These are phyloP conservation scores for Clistopyga incitator DNA, from an alignment of 2,888 invertebrate species.

Conservation along the genomic window DNA sequence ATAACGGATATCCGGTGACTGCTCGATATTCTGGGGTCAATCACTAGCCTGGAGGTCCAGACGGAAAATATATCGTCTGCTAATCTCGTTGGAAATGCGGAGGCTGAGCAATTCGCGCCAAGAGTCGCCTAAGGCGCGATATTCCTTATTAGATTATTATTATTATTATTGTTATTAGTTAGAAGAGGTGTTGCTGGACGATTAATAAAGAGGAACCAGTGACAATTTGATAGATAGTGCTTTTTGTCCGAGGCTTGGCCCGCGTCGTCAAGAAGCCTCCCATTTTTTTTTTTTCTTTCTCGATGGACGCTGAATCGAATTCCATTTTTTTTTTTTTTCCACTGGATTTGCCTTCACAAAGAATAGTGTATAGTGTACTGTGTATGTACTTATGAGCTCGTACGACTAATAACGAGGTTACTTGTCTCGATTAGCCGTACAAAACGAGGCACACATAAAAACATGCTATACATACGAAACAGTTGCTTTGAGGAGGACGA, in stretches of 20 bases:
- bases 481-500: slow-evolving; percentile 42
- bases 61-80: slow-evolving; percentile 18
- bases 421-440: slow-evolving; percentile 69
- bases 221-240: slow-evolving; percentile 82
- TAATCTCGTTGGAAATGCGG: slow-evolving; percentile 6
- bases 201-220: slow-evolving; percentile 72
- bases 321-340: slow-evolving; percentile 53
- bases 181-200: slow-evolving; percentile 71
- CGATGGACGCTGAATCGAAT: slow-evolving; percentile 66
- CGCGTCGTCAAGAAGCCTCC: slow-evolving; percentile 62
- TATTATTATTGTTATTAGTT: too few relatives aligned
- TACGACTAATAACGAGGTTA: slow-evolving; percentile 69
- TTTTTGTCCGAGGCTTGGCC: slow-evolving; percentile 67
- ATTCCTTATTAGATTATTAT: slow-evolving; percentile 81
- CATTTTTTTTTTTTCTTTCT: slow-evolving; percentile 54
- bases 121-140: slow-evolving; percentile 64
- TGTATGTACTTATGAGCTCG: slow-evolving; percentile 46
- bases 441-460: slow-evolving; percentile 31
- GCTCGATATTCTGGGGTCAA: slow-evolving; percentile 8
- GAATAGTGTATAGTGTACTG: slow-evolving; percentile 26
- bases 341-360: slow-evolving; percentile 31
- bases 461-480: slow-evolving; percentile 49
- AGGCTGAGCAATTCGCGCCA: slow-evolving; percentile 38
- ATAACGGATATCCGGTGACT: background rate
- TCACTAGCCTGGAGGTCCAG: slow-evolving; percentile 23